Evolutionary conservation across 2,797 vertebrate genomes (phyloP).

Genomic region (Craterocephalus amniculus): DNA sequence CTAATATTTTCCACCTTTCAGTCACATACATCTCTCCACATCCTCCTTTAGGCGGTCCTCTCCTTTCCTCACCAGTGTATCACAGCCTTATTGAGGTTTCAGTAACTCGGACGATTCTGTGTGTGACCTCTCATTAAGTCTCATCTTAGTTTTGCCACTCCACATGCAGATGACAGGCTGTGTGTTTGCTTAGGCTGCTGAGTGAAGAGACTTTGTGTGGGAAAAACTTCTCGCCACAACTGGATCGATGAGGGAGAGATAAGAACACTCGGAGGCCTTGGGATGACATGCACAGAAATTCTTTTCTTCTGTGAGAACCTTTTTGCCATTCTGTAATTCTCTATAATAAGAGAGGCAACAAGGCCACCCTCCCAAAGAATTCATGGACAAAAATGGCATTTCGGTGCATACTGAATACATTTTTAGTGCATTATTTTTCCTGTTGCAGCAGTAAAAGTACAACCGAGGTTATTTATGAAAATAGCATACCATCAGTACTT

Average conservation of each 20-base stretch:
- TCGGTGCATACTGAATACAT: fast-evolving
- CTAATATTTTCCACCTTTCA: constrained; percentile 52
- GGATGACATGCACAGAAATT: constrained; percentile 66
- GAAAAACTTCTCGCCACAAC: constrained; percentile 71
- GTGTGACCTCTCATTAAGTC: constrained; percentile 34
- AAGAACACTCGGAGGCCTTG: constrained; percentile 79
- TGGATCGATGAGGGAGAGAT: constrained; percentile 81
- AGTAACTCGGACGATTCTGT: constrained; percentile 28
- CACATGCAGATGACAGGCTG: constrained; percentile 64
- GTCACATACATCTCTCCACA: constrained; percentile 31
- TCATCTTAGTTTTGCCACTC: constrained; percentile 34
- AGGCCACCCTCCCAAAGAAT: neutral
- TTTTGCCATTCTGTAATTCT: constrained; percentile 50
- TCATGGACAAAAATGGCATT: neutral
- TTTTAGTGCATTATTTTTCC: neutral
- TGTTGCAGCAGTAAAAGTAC: neutral
- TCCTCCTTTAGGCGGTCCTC: constrained; percentile 6
- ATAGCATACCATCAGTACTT: neutral
- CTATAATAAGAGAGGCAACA: constrained; percentile 39
- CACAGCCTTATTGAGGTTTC: constrained; percentile 22
- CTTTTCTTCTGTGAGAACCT: constrained; percentile 77
- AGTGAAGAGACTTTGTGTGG: constrained; percentile 73
- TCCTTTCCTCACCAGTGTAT: constrained; percentile 5
- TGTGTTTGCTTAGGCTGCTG: constrained; percentile 76
- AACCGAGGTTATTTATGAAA: neutral